Percentiles rank a stretch among this genome's conserved stretches.
These are phyloP conservation scores for Scartelaos histophorus DNA, from an alignment of 2,113 vertebrate species.

Conservation along the genomic window DNA sequence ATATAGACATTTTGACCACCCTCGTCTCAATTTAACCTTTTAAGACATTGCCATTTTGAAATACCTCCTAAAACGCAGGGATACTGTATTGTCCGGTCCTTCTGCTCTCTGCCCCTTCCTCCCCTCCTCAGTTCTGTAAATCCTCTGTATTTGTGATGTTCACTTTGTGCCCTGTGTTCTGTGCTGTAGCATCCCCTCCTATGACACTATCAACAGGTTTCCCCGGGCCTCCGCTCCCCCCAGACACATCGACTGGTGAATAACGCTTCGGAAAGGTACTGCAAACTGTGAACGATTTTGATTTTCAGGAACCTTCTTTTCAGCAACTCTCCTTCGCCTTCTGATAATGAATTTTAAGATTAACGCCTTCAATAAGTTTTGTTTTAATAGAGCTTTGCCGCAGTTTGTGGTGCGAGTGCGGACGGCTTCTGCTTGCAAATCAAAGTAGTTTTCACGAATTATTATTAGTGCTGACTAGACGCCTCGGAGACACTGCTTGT, in stretches of 20 bases:
- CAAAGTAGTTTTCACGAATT: slow-evolving; percentile 30
- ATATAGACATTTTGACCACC: no score
- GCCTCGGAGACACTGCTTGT: slow-evolving; percentile 16
- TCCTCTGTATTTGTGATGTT: slow-evolving; percentile 7
- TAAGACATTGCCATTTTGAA: no score
- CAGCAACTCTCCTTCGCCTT: not conserved
- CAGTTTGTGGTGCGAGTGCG: slow-evolving; percentile 58
- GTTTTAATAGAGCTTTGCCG: slow-evolving; percentile 11
- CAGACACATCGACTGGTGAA: slow-evolving; percentile 82
- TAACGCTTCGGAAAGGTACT: slow-evolving; percentile 75
- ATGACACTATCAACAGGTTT: slow-evolving; percentile 82
- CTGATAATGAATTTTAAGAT: not conserved
- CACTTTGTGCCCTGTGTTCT: slow-evolving; percentile 29
- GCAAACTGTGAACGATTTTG: not conserved
- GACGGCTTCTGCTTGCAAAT: slow-evolving; percentile 23
- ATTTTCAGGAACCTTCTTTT: not conserved
- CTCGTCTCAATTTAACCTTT: no score
- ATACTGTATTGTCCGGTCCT: not conserved
- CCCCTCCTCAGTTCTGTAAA: slow-evolving; percentile 3
- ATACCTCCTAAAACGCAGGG: not conserved
- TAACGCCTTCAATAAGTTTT: not conserved
- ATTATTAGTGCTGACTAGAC: slow-evolving; percentile 24
- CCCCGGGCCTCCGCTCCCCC: slow-evolving; percentile 82
- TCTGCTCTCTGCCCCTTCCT: slow-evolving; percentile 52
- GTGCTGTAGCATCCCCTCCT: slow-evolving; percentile 74